Base-by-base conservation (phyloP, 2,888 invertebrate genomes). In the Crossocerus cetratus region DNA sequence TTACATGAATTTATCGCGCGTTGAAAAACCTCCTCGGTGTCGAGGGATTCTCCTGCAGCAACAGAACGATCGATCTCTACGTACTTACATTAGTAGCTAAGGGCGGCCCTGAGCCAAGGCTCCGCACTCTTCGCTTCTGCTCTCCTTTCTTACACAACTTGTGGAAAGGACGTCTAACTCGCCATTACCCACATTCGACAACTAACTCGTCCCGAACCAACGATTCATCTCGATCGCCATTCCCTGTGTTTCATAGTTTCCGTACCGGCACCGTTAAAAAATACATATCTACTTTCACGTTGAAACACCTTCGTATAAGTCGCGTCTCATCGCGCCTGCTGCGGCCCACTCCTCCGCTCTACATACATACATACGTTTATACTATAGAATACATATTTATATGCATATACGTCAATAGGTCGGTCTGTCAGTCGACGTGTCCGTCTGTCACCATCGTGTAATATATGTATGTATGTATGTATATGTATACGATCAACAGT, bases 241-340 rank as follows among this genome's bases (percentile, higher is more conserved):
- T 65, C 22, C 49, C 44, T 23, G 43, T 53, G 54, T 11, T 3
- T 21, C 64, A 22, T 5, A 45, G 56, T 53, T 66, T 70, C 75
- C 68, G 74, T 57, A 8, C 8, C 32, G 68, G 80, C 65, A 75
- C 61, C 42, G 61, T 69, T 71, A 44, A 81, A 82, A 80, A 81
- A 80, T 81, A 32, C 32, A 32, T 32, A 80, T 74, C 76, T 82
- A 78, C 74, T 78, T 78, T 78, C 70, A 75, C 76, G 43, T 49
- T 61, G 13, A 18, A 20, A 43, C 45, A 65, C 54, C 67, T 65
- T 69, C 61, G 65, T 76, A 64, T 59, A 56, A 66, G 53, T 65
- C 76, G 54, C 57, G 44, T 42, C 63, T 49, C 68, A 22, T 76
- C n/a, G 66, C n/a, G 66, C 43, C 57, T 43, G 56, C 21, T 69